These are phyloP conservation scores for Pseudomyrmex dendroicus DNA, from an alignment of 1,140 invertebrate species.

Conservation along the genomic window DNA sequence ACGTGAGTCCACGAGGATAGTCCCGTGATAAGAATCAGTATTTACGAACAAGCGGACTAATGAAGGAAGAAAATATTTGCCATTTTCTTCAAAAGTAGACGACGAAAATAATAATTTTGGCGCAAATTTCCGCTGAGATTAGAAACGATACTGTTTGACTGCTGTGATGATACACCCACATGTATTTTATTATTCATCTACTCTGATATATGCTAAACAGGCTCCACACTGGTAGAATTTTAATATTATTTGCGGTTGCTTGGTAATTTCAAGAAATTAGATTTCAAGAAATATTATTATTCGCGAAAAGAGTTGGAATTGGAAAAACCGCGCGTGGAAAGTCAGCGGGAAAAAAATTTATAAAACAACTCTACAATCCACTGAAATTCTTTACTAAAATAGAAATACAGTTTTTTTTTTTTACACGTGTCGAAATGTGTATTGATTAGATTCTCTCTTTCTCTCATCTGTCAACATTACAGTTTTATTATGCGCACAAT, in stretches of 20 bases:
- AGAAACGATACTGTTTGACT: background rate
- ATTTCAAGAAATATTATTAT: background rate
- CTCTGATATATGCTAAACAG: background rate
- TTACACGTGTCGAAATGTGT: too few relatives aligned
- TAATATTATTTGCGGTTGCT: background rate
- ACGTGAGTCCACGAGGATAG: background rate
- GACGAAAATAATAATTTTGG: conserved; percentile 17
- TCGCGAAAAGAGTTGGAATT: background rate
- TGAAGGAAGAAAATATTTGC: conserved; percentile 22
- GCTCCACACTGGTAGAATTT: conserved; percentile 17
- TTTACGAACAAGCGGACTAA: conserved; percentile 26
- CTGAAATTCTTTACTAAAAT: background rate
- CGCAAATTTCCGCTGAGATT: too few relatives aligned
- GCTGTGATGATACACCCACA: background rate
- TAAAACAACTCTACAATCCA: too few relatives aligned
- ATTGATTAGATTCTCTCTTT: too few relatives aligned
- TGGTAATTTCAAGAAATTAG: too few relatives aligned
- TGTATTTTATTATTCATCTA: conserved; percentile 1
- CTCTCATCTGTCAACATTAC: background rate
- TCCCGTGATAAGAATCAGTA: conserved; percentile 29
- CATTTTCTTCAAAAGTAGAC: background rate
- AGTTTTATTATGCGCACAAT: background rate
- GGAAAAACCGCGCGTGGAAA: too few relatives aligned
- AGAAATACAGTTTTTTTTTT: background rate
- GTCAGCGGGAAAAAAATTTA: too few relatives aligned